Percentiles rank a stretch among this genome's conserved stretches.
Evolutionary conservation across 2,113 vertebrate species (phyloP).

Genomic region (Phyllostomus hastatus): DNA sequence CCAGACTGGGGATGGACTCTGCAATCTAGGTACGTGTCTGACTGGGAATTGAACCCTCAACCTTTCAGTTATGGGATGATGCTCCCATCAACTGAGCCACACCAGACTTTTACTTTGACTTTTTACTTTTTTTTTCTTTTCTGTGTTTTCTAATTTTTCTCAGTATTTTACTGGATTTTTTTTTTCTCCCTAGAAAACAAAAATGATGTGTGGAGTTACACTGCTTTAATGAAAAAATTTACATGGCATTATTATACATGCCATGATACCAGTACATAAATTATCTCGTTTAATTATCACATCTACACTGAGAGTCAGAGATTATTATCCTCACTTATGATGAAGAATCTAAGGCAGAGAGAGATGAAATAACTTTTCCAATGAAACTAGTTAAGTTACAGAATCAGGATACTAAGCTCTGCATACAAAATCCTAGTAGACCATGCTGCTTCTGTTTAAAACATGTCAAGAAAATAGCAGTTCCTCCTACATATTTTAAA

Average conservation of each 20-base stretch:
- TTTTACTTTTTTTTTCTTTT: not conserved
- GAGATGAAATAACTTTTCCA: constrained; percentile 9
- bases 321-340: not conserved
- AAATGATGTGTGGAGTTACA: not conserved
- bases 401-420: not conserved
- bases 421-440: not conserved
- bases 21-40: too few relatives aligned
- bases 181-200: not conserved
- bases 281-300: constrained; percentile 15
- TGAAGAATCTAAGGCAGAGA: not conserved
- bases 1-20: too few relatives aligned
- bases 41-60: too few relatives aligned
- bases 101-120: not conserved
- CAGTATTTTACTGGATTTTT: not conserved
- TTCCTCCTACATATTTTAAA: not conserved
- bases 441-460: not conserved
- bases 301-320: not conserved
- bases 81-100: too few relatives aligned
- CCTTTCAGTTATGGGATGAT: too few relatives aligned
- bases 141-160: not conserved
- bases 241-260: not conserved
- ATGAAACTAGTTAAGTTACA: not conserved
- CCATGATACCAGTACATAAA: not conserved
- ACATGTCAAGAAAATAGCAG: constrained; percentile 11
- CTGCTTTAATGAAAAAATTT: not conserved